Evolutionary conservation across 1,140 invertebrate genomes (phyloP), one percentile per base, ranked within the genome.

Genomic region (Dermatophagoides farinae): DNA sequence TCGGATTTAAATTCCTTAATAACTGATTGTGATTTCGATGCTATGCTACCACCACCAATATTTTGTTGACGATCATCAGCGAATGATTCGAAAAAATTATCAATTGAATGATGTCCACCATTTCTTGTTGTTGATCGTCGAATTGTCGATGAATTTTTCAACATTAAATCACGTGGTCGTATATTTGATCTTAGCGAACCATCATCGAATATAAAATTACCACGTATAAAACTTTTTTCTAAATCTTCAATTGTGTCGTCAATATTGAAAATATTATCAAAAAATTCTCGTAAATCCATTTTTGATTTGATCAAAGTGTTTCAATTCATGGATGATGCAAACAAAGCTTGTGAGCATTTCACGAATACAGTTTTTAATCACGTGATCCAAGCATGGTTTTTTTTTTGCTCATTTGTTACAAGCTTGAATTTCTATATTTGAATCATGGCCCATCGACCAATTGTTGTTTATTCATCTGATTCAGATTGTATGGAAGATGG

Each of bases 231-330:
- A 11, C 25, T n/a, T 39, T 55, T 12, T 6, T 25, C 11, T 6
- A 55, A 55, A 44, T 18, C 25, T 6, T 12, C 16, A 11, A 55
- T n/a, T 4, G 14, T 23, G 1, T 55, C 31, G 1, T 55, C 12
- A 2, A 55, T 11, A 6, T 23, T 18, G 16, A 55, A 55, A 25
- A 55, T 25, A 44, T 5, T 23, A 4, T 55, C 53, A 14, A 55
- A 55, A 23, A 55, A 55, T 44, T 55, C 14, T 4, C 53, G 53
- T 25, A 38, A 23, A 55, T 55, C 53, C 53, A 55, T 55, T 50
- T 50, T 14, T 20, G 2, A 4, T 8, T 31, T 2, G 31, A 31
- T 31, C 31, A 31, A 31, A 31, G 2, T 31, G 2, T 31, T 2
- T 4, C 8, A 31, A 31, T 31, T 8, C 2, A 31, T 31, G 2